Evolutionary conservation across 2,888 invertebrate genomes (phyloP).

Genomic region (Campaea margaritaria): DNA sequence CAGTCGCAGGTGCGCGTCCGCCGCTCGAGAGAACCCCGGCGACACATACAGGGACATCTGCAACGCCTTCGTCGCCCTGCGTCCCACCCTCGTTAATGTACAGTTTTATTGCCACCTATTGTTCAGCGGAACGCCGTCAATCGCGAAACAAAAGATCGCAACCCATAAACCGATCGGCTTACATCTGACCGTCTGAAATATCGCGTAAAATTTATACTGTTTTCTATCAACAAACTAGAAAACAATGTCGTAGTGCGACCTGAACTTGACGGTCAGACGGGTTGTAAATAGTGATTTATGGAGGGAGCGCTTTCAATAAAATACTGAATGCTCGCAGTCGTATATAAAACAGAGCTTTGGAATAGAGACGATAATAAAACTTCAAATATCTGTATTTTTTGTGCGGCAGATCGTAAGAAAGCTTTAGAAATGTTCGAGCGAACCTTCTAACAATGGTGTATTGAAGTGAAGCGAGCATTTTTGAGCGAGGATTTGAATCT

Average conservation of each 20-base stretch:
- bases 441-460: conserved; percentile 43
- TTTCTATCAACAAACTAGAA: conserved; percentile 52
- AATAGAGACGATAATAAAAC: conserved; percentile 36
- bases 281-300: conserved; percentile 57
- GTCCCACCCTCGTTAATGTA: conserved; percentile 44
- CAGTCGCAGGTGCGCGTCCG: conserved; percentile 98
- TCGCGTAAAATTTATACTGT: conserved; percentile 48
- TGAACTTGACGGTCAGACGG: conserved; percentile 68
- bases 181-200: conserved; percentile 44
- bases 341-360: conserved; percentile 28
- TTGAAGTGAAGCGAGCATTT: conserved; percentile 49
- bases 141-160: conserved; percentile 49
- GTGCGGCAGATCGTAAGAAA: conserved; percentile 41
- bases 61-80: conserved; percentile 97
- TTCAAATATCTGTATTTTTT: conserved; percentile 39
- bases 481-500: conserved; percentile 46
- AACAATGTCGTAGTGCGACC: conserved; percentile 57
- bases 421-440: conserved; percentile 41
- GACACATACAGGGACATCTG: conserved; percentile 97
- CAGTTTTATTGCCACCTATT: conserved; percentile 43
- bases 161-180: conserved; percentile 50
- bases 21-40: conserved; percentile 95
- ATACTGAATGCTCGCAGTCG: conserved; percentile 38
- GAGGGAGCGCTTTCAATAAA: conserved; percentile 47
- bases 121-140: conserved; percentile 45